Evolutionary conservation across 2,888 invertebrate genomes (phyloP), one percentile per base, ranked within the genome.

Genomic region (Clitarchus hookeri): DNA sequence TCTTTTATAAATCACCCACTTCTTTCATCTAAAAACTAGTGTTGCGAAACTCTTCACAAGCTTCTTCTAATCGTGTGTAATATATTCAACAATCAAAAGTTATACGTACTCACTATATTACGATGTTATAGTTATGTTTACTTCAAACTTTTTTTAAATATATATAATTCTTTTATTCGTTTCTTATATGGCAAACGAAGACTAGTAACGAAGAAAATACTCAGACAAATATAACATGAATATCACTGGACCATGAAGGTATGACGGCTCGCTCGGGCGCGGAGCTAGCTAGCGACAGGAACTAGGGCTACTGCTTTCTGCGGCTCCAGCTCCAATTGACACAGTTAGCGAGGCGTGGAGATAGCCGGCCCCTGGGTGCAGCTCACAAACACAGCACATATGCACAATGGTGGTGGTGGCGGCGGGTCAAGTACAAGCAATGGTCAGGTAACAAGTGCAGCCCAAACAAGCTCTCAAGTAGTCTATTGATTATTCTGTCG

Each of bases 321-420:
- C 13, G 26, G 25, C 27, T 26, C 80, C 36, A 80, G 80, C 36
- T 83, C 83, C 87, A 88, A 86, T 88, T 86, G 86, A 88, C 84
- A 88, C 85, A 87, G 87, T 80, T 86, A 87, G 84, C 88, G 83
- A 87, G 84, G 84, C 87, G 90, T 89, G 87, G 87, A 85, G 86
- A 86, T 92, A 92, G 93, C 92, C 92, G 92, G 92, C 23, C 65
- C 65, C 65, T 65, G 65, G n/a, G 65, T n/a, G 65, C 65, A 65
- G 65, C 65, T 11, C 65, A n/a, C 65, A 65, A 65, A n/a, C 65
- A 65, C 8, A 65, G 65, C 65, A 65, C 65, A 65, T 65, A 65
- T 23, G 84, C 79, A 87, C 65, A 85, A 77, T n/a, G n/a, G 36
- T 86, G 83, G 83, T 84, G 85, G 78, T 84, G 54, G 85, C 65